Conservation (phyloP, 2,113 vertebrate genomes). For the Dermatemys mawii region DNA sequence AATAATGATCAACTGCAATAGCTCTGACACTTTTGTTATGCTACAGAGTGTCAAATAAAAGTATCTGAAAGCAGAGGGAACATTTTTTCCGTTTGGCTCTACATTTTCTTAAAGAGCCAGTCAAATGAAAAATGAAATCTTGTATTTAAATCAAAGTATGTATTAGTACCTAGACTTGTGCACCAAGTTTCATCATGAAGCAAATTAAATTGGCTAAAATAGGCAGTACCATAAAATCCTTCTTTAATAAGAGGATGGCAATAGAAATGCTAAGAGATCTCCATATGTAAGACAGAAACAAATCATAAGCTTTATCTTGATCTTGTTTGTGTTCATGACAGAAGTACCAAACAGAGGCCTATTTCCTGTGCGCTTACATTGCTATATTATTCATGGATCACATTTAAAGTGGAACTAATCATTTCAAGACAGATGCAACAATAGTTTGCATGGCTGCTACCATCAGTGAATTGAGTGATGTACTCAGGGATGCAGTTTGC, state of each 20-base stretch:
- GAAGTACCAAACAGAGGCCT: neutral
- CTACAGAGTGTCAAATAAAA: neutral
- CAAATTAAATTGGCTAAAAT: neutral
- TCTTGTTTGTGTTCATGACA: neutral
- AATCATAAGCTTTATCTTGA: neutral
- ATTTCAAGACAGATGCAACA: slow-evolving; percentile 32
- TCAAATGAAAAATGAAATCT: neutral
- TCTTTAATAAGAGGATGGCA: neutral
- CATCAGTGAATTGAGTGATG: slow-evolving; percentile 6
- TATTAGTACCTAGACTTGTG: neutral
- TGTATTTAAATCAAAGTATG: neutral
- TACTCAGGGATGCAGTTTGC: neutral
- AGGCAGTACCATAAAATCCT: neutral
- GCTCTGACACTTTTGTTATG: neutral
- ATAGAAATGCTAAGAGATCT: neutral
- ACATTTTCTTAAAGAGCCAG: neutral
- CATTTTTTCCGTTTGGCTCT: neutral
- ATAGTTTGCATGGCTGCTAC: neutral
- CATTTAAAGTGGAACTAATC: slow-evolving; percentile 39
- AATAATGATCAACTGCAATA: neutral
- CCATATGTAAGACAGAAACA: neutral
- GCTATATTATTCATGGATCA: neutral
- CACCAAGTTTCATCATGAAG: neutral
- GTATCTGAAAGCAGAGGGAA: neutral
- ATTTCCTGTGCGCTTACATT: neutral